These are phyloP conservation scores for Enteromius argenteus DNA, from an alignment of 2,797 vertebrate species.

Conservation along the genomic window DNA sequence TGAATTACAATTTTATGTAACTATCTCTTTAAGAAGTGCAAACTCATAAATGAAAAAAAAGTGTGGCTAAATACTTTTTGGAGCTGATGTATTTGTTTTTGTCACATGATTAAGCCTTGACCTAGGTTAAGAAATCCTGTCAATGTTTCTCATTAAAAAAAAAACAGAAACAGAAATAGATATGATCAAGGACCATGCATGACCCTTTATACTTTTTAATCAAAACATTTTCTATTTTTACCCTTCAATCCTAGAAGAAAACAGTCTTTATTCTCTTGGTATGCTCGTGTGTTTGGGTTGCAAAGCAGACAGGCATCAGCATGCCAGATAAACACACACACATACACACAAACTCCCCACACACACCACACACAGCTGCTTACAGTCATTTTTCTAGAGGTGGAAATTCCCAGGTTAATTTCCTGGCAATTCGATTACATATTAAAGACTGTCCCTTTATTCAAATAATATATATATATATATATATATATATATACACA, in stretches of 20 bases:
- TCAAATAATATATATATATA: not conserved
- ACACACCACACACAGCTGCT: conserved; percentile 1
- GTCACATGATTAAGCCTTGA: not conserved
- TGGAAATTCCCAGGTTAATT: conserved; percentile 30
- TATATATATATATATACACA: too few relatives aligned
- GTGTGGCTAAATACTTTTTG: not conserved
- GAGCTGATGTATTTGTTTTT: not conserved
- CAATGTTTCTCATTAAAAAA: not conserved
- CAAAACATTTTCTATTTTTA: conserved; percentile 23
- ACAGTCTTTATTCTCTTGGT: not conserved
- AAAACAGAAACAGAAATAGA: not conserved
- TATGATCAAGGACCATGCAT: not conserved
- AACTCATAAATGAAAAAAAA: not conserved
- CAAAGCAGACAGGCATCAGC: conserved; percentile 35
- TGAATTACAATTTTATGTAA: not conserved
- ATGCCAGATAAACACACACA: conserved; percentile 6
- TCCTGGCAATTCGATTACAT: conserved; percentile 18
- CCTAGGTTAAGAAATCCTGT: not conserved
- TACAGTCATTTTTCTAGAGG: conserved; percentile 16
- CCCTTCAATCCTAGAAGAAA: conserved; percentile 16
- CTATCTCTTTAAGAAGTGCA: not conserved
- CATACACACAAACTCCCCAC: conserved; percentile 1
- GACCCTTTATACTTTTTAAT: not conserved
- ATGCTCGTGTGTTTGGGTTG: conserved; percentile 28
- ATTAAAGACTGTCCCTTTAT: conserved; percentile 1